Conservation (phyloP, 53 echinoderm and acorn worm species). For the Holothuria leucospilota region DNA sequence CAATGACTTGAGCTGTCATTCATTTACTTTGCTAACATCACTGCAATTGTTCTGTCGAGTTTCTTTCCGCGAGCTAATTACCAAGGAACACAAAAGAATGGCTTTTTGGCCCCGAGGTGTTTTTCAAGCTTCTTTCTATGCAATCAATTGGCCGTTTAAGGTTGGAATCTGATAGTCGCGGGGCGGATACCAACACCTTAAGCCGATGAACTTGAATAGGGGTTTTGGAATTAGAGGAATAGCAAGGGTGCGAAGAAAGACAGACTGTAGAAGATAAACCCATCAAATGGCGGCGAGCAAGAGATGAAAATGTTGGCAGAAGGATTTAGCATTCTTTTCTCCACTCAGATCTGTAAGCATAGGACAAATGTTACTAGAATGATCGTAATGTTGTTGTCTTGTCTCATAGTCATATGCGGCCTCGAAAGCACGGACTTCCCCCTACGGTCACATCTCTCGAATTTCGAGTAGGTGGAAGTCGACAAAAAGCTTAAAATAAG, state of each 20-base stretch:
- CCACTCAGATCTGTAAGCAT: too few relatives aligned
- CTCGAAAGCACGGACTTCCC: too few relatives aligned
- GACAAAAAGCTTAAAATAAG: too few relatives aligned
- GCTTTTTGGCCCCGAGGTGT: slow-evolving; percentile 31
- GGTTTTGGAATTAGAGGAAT: slow-evolving; percentile 11
- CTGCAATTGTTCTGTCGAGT: slow-evolving; percentile 6
- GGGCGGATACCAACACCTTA: slow-evolving; percentile 2
- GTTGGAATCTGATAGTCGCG: slow-evolving; percentile 20
- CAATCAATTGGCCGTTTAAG: slow-evolving; percentile 24
- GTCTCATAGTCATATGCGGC: too few relatives aligned
- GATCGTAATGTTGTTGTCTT: too few relatives aligned
- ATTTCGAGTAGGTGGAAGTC: too few relatives aligned
- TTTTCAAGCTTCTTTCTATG: slow-evolving; percentile 13
- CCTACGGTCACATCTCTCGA: too few relatives aligned
- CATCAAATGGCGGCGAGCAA: neutral
- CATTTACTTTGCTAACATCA: slow-evolving; percentile 13
- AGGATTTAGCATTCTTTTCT: neutral
- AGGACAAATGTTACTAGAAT: too few relatives aligned
- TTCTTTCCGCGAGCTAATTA: slow-evolving; percentile 32
- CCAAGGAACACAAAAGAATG: neutral
- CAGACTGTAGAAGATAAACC: neutral
- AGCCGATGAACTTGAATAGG: slow-evolving; percentile 40
- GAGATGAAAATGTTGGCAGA: slow-evolving; percentile 15
- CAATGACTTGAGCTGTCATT: neutral
- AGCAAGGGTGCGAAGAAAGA: neutral